Evolutionary conservation across 2,888 invertebrate species (phyloP), one percentile per base, ranked within the genome.

Genomic region (Drosophila sordidapex): DNA sequence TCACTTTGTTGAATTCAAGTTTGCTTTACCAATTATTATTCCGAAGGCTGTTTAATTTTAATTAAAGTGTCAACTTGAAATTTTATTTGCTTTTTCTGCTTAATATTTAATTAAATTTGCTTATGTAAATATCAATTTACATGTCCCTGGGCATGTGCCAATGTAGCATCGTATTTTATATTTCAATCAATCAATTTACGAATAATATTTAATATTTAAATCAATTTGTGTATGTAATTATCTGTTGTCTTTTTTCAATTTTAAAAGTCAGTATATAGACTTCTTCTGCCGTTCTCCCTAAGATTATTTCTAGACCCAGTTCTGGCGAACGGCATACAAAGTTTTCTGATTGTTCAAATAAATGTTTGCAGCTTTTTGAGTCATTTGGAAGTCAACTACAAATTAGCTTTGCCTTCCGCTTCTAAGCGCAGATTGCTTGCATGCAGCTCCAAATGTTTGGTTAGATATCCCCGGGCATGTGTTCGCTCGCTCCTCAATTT

Each of bases 371-470:
- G 10, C 21, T n/a, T 15, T 51, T 29, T 25, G 27, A 38, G 2
- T 11, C 35, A 58, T 25, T 36, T 25, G 13, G 43, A 52, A 33
- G 46, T 56, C 18, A 56, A 33, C 31, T 40, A 15, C 15, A 33
- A 43, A 61, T 35, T 48, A 61, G 68, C 33, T 35, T 48, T 29
- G 67, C 67, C 35, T 38, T 36, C 48, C 40, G 40, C 31, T 21
- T 59, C 58, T 3, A 38, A 74, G 38, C 21, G 54, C 25, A 15
- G 72, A 76, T 64, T 56, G 63, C 68, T 46, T 63, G 56, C 49
- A 64, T 62, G 51, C 18, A 25, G 21, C 52, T 77, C 57, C 43
- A 67, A 46, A 66, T 79, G 67, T 69, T 75, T 70, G 54, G 29
- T 49, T 58, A 29, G 48, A 64, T 38, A 40, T 63, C 49, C 48